Conservation (phyloP, 1,140 invertebrate species). For the Forficula auricularia region DNA sequence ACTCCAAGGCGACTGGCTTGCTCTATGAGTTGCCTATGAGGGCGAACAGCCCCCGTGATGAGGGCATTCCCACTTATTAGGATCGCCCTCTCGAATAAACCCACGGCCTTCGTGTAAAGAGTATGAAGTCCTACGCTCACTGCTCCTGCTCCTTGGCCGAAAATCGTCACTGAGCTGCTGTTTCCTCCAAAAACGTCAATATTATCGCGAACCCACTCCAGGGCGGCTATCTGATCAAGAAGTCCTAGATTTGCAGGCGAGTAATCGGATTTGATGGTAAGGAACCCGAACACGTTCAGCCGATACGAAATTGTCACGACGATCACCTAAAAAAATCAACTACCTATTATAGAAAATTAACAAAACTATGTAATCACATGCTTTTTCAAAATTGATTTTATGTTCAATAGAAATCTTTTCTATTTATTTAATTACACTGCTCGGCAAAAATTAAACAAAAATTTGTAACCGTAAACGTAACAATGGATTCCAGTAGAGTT, state of each 20-base stretch:
- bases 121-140: constrained; percentile 54
- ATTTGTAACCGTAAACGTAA: no score
- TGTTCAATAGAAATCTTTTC: no score
- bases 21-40: no score
- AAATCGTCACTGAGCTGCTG: constrained; percentile 62
- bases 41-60: constrained; percentile 16
- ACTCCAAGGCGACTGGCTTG: background rate
- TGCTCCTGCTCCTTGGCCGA: constrained; percentile 68
- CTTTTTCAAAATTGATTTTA: no score
- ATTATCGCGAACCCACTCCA: constrained; percentile 72
- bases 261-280: constrained; percentile 62
- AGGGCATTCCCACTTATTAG: constrained; percentile 56
- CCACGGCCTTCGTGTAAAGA: constrained; percentile 38
- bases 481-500: no score
- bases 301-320: constrained; percentile 62
- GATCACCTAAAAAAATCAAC: constrained; percentile 41
- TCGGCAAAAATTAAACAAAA: no score
- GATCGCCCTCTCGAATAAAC: constrained; percentile 44
- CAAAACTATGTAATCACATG: no score
- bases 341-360: no score
- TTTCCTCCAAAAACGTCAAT: constrained; percentile 76
- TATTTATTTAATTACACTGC: no score
- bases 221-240: constrained; percentile 73
- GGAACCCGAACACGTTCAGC: constrained; percentile 77
- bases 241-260: constrained; percentile 81